phyloP scores from a whole-genome alignment of 92 coral and sea anemone genomes.

The Scolanthus callimorphus region DNA sequence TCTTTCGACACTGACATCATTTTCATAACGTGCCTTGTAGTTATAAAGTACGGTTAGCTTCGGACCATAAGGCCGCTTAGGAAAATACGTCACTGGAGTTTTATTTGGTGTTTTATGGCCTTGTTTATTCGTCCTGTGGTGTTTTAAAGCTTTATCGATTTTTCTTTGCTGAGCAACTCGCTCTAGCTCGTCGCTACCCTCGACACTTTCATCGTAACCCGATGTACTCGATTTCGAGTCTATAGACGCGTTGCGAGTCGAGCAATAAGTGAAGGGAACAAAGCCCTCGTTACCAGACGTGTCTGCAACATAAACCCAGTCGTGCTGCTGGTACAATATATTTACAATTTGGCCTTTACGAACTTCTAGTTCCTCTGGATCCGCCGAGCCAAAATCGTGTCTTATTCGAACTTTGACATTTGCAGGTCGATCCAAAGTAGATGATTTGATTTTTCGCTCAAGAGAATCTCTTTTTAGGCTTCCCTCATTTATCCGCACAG shows the following conservation, averaged over 20 bases:
- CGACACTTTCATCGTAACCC: slow-evolving; percentile 67
- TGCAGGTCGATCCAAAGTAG: slow-evolving; percentile 69
- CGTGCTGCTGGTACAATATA: slow-evolving; percentile 68
- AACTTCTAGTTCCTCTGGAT: slow-evolving; percentile 66
- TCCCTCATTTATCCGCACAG: slow-evolving; percentile 67
- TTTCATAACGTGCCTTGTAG: slow-evolving; percentile 71
- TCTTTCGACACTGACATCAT: slow-evolving; percentile 68
- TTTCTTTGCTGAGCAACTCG: slow-evolving; percentile 35
- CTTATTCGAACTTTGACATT: slow-evolving; percentile 57
- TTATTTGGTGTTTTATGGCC: slow-evolving; percentile 21
- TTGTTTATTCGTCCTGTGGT: slow-evolving; percentile 18
- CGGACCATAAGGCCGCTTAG: slow-evolving; percentile 84
- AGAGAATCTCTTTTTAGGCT: slow-evolving; percentile 44
- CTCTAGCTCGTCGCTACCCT: slow-evolving; percentile 51
- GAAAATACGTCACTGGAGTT: slow-evolving; percentile 60
- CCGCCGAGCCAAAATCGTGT: slow-evolving; percentile 56
- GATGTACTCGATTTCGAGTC: slow-evolving; percentile 79
- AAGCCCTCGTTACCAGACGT: slow-evolving; percentile 77
- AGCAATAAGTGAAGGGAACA: slow-evolving; percentile 64
- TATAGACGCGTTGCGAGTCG: slow-evolving; percentile 42
- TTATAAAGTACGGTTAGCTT: slow-evolving; percentile 68
- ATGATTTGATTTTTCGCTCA: slow-evolving; percentile 63
- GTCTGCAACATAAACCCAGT: slow-evolving; percentile 74
- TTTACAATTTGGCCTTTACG: slow-evolving; percentile 64
- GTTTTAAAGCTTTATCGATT: slow-evolving; percentile 6